These are phyloP conservation scores for Peromyscus eremicus DNA, from an alignment of 2,797 vertebrate genomes.

Conservation along the genomic window DNA sequence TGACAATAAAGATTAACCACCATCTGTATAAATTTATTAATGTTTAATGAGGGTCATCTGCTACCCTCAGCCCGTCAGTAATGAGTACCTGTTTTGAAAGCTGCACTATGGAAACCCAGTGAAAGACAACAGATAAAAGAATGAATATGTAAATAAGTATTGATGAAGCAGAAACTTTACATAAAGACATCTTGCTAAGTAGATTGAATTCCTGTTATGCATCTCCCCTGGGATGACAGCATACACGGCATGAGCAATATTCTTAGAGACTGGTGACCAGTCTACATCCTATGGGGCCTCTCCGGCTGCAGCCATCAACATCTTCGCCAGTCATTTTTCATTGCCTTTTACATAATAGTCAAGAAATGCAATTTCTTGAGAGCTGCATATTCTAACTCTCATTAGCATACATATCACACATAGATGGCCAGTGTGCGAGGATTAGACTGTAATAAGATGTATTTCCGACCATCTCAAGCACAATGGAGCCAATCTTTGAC, in stretches of 20 bases:
- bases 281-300: background rate
- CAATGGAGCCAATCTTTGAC: background rate
- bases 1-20: background rate
- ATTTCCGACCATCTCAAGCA: slow-evolving; percentile 36
- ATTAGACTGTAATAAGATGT: background rate
- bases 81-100: background rate
- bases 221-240: background rate
- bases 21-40: background rate
- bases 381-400: slow-evolving; percentile 14
- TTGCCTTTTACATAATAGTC: slow-evolving; percentile 53
- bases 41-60: slow-evolving; percentile 24
- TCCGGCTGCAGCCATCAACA: background rate
- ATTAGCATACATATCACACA: background rate
- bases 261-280: background rate
- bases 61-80: background rate
- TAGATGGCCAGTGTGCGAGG: slow-evolving; percentile 47
- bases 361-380: slow-evolving; percentile 27
- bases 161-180: slow-evolving; percentile 21
- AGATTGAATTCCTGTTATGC: background rate
- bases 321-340: background rate
- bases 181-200: slow-evolving; percentile 40
- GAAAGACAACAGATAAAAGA: background rate
- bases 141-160: slow-evolving; percentile 37
- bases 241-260: background rate
- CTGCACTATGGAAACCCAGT: background rate